Percentiles rank a stretch among this genome's conserved stretches.
Conservation (phyloP, 2,113 vertebrate species). For the Loxodonta africana region DNA sequence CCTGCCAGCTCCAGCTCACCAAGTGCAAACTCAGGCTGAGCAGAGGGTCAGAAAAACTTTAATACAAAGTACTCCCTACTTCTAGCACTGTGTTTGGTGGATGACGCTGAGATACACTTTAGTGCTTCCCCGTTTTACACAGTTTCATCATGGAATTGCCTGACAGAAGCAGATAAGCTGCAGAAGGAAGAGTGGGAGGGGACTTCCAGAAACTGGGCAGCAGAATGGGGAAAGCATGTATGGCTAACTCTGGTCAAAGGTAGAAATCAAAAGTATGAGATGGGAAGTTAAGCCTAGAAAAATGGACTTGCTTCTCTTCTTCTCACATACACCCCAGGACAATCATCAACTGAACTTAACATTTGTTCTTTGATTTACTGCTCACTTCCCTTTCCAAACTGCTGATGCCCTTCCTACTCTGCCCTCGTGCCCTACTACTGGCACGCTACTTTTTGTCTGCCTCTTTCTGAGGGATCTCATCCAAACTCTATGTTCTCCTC, state of each 20-base stretch:
- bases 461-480: background rate
- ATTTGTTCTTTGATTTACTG: background rate
- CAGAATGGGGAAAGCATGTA: slow-evolving; percentile 43
- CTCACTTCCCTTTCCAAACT: slow-evolving; percentile 73
- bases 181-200: slow-evolving; percentile 43
- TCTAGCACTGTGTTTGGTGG: background rate
- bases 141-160: background rate
- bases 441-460: too few species aligned
- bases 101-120: background rate
- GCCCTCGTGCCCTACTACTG: background rate
- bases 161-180: slow-evolving; percentile 57
- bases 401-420: background rate
- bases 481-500: background rate
- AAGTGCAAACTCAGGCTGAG: background rate
- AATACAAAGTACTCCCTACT: background rate
- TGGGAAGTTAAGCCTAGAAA: slow-evolving; percentile 57
- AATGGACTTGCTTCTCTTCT: slow-evolving; percentile 11
- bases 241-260: slow-evolving; percentile 59
- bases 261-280: slow-evolving; percentile 60
- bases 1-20: slow-evolving; percentile 30
- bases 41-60: background rate
- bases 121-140: background rate
- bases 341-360: background rate
- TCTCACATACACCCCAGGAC: background rate
- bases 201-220: slow-evolving; percentile 29